These are phyloP conservation scores for Neoitamus cyanurus DNA, from an alignment of 2,888 invertebrate genomes.

Conservation along the genomic window DNA sequence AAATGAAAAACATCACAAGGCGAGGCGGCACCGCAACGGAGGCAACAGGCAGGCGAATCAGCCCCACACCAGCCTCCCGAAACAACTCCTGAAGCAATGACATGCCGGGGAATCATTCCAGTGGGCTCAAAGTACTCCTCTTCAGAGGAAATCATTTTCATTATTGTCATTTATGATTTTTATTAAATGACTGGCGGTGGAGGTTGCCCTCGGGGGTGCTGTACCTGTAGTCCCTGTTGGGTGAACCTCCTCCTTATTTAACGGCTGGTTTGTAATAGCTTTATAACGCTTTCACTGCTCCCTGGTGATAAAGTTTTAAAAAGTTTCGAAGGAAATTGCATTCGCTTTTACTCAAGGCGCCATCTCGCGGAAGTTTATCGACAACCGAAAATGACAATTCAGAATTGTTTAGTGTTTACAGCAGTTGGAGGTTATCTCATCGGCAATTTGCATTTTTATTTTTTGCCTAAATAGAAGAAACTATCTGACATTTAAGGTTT, in stretches of 20 bases:
- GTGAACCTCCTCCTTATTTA: neutral
- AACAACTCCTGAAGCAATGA: neutral
- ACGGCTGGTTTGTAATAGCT: neutral
- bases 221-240: neutral
- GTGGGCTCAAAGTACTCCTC: slow-evolving; percentile 41
- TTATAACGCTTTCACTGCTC: neutral
- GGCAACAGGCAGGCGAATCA: neutral
- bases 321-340: neutral
- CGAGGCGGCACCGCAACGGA: neutral
- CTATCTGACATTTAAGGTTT: neutral
- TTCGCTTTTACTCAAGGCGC: neutral
- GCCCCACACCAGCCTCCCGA: neutral
- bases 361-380: neutral
- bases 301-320: neutral
- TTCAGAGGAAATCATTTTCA: slow-evolving; percentile 45
- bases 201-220: neutral
- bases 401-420: neutral
- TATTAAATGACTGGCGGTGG: slow-evolving; percentile 14
- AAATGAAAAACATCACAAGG: slow-evolving; percentile 22
- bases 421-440: neutral
- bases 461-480: neutral
- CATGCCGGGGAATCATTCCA: slow-evolving; percentile 24
- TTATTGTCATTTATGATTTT: slow-evolving; percentile 46
- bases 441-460: neutral
- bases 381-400: neutral